A percentile compares a stretch with the other conserved stretches of the same genome.
Evolutionary conservation across 2,888 invertebrate genomes (phyloP).

Genomic region (Clusia tigrina): DNA sequence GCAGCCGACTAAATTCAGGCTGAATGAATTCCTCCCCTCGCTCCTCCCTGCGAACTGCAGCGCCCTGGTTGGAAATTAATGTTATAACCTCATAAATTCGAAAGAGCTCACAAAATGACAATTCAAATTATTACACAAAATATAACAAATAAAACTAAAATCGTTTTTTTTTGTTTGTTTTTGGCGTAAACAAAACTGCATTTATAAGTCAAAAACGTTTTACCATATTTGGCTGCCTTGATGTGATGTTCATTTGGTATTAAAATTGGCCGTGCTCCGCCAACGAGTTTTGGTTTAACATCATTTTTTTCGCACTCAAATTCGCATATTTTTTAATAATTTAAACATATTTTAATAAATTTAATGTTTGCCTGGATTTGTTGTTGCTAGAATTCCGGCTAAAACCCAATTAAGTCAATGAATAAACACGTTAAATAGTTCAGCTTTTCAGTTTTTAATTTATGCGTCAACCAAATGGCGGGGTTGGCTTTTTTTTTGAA

Average conservation of each 20-base stretch:
- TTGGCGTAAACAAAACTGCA: too few relatives aligned
- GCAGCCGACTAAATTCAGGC: too few relatives aligned
- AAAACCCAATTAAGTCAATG: background rate
- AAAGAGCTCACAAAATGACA: constrained; percentile 1
- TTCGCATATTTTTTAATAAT: constrained; percentile 4
- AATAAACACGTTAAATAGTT: background rate
- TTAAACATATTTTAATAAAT: constrained; percentile 4
- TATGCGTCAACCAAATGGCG: too few relatives aligned
- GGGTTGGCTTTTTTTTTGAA: too few relatives aligned
- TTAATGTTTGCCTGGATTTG: background rate
- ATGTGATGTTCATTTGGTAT: background rate
- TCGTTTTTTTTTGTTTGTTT: too few relatives aligned
- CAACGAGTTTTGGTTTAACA: background rate
- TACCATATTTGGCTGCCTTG: constrained; percentile 2
- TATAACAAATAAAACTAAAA: background rate
- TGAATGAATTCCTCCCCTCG: too few relatives aligned
- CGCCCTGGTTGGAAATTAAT: too few relatives aligned
- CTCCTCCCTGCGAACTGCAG: too few relatives aligned
- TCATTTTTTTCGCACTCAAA: background rate
- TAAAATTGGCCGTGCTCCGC: background rate
- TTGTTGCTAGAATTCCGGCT: too few relatives aligned
- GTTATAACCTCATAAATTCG: too few relatives aligned
- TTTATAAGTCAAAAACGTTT: constrained; percentile 8
- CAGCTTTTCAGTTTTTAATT: too few relatives aligned
- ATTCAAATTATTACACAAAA: background rate